Conservation (phyloP, 2,888 invertebrate genomes). For the Palloptera scutellata region DNA sequence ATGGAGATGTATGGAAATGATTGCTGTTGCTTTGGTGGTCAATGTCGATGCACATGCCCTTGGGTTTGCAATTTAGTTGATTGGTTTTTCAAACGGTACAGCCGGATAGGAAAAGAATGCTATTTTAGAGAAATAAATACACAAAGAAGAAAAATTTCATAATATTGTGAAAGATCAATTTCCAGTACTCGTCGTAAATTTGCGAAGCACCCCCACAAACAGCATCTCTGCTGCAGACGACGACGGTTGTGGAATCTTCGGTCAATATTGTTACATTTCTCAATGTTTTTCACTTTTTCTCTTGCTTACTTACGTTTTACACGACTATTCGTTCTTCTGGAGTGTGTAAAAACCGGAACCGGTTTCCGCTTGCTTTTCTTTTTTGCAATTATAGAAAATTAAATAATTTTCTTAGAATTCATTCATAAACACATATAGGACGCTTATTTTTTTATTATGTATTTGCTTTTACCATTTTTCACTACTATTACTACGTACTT, state of each 20-base stretch:
- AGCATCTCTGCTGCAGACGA: no score
- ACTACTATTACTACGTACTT: not conserved
- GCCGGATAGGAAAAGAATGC: not conserved
- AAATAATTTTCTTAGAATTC: constrained; percentile 5
- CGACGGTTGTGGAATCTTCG: no score
- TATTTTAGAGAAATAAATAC: not conserved
- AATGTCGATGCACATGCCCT: constrained; percentile 17
- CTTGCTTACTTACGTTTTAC: no score
- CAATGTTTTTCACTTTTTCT: no score
- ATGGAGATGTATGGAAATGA: constrained; percentile 27
- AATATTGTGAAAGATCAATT: constrained; percentile 22
- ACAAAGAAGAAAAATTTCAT: not conserved
- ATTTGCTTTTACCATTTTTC: not conserved
- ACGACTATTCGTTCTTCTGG: no score
- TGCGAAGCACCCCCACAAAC: not conserved
- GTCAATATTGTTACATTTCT: no score
- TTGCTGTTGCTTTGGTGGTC: constrained; percentile 20
- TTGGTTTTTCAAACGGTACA: no score
- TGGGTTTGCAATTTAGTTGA: not conserved
- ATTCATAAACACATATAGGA: constrained; percentile 16
- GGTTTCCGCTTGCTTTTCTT: constrained; percentile 21
- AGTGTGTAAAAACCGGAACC: constrained; percentile 31
- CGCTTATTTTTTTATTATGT: constrained; percentile 8
- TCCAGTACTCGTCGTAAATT: not conserved
- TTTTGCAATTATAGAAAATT: not conserved